A percentile compares a stretch with the other conserved stretches of the same genome.
Evolutionary conservation across 2,113 vertebrate genomes (phyloP).

Genomic region (Psammodynastes pulverulentus): DNA sequence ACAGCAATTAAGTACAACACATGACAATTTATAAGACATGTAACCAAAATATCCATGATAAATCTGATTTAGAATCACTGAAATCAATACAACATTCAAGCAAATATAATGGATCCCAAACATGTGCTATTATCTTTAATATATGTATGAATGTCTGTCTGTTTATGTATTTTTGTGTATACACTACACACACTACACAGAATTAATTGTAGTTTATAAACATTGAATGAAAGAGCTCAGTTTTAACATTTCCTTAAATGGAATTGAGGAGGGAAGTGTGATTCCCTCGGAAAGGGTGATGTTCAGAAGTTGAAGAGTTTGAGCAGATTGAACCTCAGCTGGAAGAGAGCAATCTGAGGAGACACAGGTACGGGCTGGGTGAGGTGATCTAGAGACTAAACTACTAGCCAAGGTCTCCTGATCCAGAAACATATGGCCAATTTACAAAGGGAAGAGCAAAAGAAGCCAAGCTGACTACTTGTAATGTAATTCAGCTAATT

Average conservation of each 20-base stretch:
- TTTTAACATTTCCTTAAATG: not conserved
- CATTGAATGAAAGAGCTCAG: not conserved
- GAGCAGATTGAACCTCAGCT: not conserved
- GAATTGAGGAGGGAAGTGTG: not conserved
- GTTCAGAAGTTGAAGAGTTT: not conserved
- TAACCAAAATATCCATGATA: not conserved
- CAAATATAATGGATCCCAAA: not conserved
- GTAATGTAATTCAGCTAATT: not conserved
- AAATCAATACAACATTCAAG: not conserved
- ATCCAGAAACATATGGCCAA: not conserved
- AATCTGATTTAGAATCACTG: not conserved
- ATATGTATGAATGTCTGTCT: not conserved
- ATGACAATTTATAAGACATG: not conserved
- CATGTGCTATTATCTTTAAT: not conserved
- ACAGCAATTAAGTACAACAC: not conserved
- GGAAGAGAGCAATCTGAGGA: not conserved
- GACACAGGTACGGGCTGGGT: not conserved
- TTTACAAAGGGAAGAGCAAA: not conserved
- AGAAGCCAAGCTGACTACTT: not conserved
- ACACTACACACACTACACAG: not conserved
- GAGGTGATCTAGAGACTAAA: not conserved
- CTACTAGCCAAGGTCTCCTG: not conserved
- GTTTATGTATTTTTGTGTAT: not conserved
- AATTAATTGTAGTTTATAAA: not conserved
- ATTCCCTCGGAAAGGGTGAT: not conserved